These are phyloP conservation scores for Leucophenga montana DNA, from an alignment of 2,888 invertebrate species.

Conservation along the genomic window DNA sequence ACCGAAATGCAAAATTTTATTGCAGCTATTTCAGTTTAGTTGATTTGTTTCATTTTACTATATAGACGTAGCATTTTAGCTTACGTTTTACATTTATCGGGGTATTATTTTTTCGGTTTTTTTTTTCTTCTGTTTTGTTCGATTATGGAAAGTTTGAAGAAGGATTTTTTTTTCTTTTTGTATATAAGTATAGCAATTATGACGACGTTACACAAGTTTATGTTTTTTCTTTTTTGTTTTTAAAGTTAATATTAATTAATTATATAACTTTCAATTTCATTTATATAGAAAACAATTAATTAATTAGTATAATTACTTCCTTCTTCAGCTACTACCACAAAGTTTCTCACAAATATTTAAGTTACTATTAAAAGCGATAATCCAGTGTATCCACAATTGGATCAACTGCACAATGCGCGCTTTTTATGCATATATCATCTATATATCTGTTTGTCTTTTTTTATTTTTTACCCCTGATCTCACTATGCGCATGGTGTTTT, in stretches of 20 bases:
- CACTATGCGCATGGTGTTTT: constrained; percentile 33
- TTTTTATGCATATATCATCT: not conserved
- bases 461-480: not conserved
- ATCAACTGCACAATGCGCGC: not conserved
- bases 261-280: constrained; percentile 26
- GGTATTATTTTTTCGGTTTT: not conserved
- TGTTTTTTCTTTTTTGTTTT: too few species aligned
- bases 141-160: constrained; percentile 14
- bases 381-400: not conserved
- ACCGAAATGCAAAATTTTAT: too few species aligned
- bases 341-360: not conserved
- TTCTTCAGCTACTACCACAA: constrained; percentile 1
- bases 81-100: not conserved
- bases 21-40: not conserved
- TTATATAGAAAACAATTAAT: constrained; percentile 21
- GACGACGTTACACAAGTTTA: constrained; percentile 7
- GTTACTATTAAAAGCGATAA: constrained; percentile 17
- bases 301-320: constrained; percentile 9
- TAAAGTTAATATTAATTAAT: constrained; percentile 21
- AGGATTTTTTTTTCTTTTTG: constrained; percentile 3
- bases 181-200: constrained; percentile 4
- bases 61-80: constrained; percentile 1
- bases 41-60: not conserved
- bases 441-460: not conserved
- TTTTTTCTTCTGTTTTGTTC: not conserved